A percentile compares a stretch with the other conserved stretches of the same genome.
Conservation (phyloP, 2,888 invertebrate species). For the Drosophila meridiana region DNA sequence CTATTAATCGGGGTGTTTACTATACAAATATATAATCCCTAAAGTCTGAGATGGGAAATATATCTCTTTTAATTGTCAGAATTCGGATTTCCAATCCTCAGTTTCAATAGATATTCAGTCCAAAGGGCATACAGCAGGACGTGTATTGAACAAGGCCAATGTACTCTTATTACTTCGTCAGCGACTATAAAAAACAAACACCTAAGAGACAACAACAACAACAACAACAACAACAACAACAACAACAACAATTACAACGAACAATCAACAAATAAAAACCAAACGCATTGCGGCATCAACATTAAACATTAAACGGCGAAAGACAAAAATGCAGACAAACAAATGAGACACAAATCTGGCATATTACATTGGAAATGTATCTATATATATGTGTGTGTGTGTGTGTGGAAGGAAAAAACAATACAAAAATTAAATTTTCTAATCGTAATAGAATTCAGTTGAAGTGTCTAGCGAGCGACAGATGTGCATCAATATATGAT, state of each 20-base stretch:
- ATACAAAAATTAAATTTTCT: slow-evolving; percentile 1
- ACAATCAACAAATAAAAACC: slow-evolving; percentile 30
- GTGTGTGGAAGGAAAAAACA: neutral
- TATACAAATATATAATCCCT: neutral
- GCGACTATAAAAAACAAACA: neutral
- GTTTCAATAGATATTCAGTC: too few species aligned
- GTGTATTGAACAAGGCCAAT: slow-evolving; percentile 2
- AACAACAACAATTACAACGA: slow-evolving; percentile 5
- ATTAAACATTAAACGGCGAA: slow-evolving; percentile 42
- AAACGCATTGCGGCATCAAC: slow-evolving; percentile 34
- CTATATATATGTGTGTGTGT: neutral
- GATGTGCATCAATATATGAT: neutral
- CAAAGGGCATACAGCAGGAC: neutral
- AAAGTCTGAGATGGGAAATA: neutral
- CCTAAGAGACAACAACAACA: neutral
- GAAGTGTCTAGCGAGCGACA: neutral
- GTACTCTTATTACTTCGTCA: neutral
- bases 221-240: slow-evolving; percentile 2
- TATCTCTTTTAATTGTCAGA: too few species aligned
- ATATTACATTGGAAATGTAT: slow-evolving; percentile 36
- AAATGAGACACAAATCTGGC: slow-evolving; percentile 58
- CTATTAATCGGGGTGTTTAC: too few species aligned
- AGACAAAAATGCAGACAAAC: slow-evolving; percentile 58
- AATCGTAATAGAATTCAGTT: slow-evolving; percentile 1
- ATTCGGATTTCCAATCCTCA: too few species aligned